A percentile compares a stretch with the other conserved stretches of the same genome.
Evolutionary conservation across 2,113 vertebrate genomes (phyloP).

Genomic region (Bettongia penicillata): DNA sequence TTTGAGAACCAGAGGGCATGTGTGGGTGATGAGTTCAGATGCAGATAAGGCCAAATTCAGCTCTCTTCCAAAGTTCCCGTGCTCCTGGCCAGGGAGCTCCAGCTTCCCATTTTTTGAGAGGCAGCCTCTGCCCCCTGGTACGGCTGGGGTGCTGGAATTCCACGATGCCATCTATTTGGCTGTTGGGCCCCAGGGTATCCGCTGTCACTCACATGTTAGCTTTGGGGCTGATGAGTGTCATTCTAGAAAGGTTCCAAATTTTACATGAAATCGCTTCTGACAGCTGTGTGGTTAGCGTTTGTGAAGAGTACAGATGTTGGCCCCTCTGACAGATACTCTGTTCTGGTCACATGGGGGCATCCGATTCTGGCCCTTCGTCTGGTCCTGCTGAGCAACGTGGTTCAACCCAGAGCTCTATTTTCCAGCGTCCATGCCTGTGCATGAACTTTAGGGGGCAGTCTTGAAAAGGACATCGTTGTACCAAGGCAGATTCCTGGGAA

Average conservation of each 20-base stretch:
- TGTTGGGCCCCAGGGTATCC: conserved; percentile 45
- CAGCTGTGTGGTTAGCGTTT: conserved; percentile 62
- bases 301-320: conserved; percentile 65
- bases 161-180: conserved; percentile 34
- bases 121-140: conserved; percentile 1
- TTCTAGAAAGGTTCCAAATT: conserved; percentile 52
- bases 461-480: conserved; percentile 79
- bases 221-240: conserved; percentile 66
- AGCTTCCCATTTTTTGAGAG: conserved; percentile 41
- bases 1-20: conserved; percentile 42
- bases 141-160: conserved; percentile 45
- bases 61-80: conserved; percentile 56
- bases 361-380: conserved; percentile 21
- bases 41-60: conserved; percentile 45
- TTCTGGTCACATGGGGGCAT: conserved; percentile 45
- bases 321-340: conserved; percentile 54
- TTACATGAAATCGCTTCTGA: conserved; percentile 62
- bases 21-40: conserved; percentile 48
- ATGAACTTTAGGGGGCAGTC: conserved; percentile 79
- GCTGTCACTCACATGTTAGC: conserved; percentile 65
- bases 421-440: background rate
- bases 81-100: conserved; percentile 43
- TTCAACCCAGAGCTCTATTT: background rate
- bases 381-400: fast-evolving
- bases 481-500: background rate